Conservation (phyloP, 2,888 invertebrate genomes). For the Chrysolina oricalcia region DNA sequence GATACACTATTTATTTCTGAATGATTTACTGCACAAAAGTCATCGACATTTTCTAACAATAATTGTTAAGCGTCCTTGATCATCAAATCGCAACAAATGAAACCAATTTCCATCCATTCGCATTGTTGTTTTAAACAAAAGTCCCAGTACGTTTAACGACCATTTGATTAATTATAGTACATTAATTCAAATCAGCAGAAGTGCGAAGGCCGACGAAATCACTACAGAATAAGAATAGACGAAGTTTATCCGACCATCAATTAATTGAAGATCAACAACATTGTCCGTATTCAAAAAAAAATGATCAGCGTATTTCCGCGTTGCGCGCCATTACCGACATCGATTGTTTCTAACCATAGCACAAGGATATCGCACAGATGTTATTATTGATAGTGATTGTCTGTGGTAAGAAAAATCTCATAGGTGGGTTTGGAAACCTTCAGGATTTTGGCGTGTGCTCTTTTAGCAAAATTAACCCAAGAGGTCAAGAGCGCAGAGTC, state of each 20-base stretch:
- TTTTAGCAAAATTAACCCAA: not conserved
- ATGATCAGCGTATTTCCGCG: constrained; percentile 17
- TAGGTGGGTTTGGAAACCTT: not conserved
- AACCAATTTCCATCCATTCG: not conserved
- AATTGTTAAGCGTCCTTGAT: not conserved
- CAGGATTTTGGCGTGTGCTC: not conserved
- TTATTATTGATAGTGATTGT: not conserved
- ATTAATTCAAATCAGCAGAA: constrained; percentile 10
- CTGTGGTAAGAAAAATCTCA: not conserved
- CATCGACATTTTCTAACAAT: no score
- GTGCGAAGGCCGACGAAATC: constrained; percentile 23
- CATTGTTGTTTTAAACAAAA: not conserved
- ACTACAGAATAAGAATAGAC: not conserved
- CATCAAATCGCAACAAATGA: not conserved
- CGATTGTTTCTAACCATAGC: not conserved
- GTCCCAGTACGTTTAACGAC: not conserved
- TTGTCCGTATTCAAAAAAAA: constrained; percentile 24
- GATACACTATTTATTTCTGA: no score
- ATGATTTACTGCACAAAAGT: no score
- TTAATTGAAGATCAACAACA: constrained; percentile 23
- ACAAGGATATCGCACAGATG: constrained; percentile 7
- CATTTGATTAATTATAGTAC: constrained; percentile 8
- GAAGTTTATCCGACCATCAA: constrained; percentile 14
- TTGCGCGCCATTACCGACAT: constrained; percentile 12
- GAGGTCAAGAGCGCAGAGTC: constrained; percentile 3